Evolutionary conservation across 1,140 invertebrate species (phyloP), one percentile per base, ranked within the genome.

Genomic region (Leptopilina clavipes): DNA sequence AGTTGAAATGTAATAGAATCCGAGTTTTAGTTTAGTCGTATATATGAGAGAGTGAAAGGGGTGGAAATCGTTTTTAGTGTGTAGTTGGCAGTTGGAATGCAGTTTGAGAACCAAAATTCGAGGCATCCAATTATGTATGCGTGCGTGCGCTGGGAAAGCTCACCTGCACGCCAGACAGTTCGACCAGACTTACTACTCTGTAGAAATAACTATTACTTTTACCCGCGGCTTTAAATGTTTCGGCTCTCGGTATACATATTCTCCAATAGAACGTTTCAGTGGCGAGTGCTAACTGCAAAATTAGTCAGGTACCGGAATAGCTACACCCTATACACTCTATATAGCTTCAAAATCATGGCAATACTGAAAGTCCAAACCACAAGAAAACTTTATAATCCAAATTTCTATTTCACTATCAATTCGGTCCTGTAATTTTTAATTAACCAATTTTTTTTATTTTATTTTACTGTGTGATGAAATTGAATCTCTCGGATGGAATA

Each of bases 121-220:
- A 83, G 82, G 79, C 79, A 81, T 78, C 79, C 77, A 83, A 83
- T 83, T 83, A 81, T 79, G 77, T 81, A 83, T 83, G 81, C 81
- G 81, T 83, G 81, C 81, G 79, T 83, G 81, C 78, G 79, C 81
- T 83, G 81, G 81, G 81, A 83, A 83, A 83, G 81, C 81, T 83
- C 81, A 83, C 81, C 81, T 83, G 81, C 81, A 83, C 81, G 81
- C 79, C 81, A 81, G 81, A 83, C 81, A 75, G 77, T 79, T 79
- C 76, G 76, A 74, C 77, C 77, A 54, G 40, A 31, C 40, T 31
- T 31, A 31, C 25, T 78, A 70, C 76, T 75, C 81, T 48, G 75
- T 65, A 81, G 79, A 83, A 83, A 79, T 79, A 81, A 83, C 81
- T 76, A 83, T 79, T 81, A 83, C 78, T 83, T 81, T 83, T 79